phyloP scores from a whole-genome alignment of 2,113 vertebrate species.

The Psophia crepitans region DNA sequence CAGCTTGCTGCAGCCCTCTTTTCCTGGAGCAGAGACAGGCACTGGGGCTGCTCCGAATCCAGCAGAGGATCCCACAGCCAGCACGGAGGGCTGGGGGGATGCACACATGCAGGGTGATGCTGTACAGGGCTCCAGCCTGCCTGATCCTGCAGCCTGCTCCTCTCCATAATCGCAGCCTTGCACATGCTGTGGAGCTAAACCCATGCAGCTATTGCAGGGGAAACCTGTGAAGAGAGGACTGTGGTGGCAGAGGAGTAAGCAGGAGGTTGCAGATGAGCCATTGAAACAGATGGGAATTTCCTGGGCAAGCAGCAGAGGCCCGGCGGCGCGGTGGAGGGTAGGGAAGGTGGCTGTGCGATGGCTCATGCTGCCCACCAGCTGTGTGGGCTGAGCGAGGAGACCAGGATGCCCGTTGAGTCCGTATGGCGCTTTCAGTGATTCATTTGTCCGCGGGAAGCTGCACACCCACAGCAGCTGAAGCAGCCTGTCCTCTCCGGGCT shows the following conservation, averaged over 20 bases:
- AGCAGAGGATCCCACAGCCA: accelerated
- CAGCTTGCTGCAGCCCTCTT: background rate
- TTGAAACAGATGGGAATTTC: conserved; percentile 22
- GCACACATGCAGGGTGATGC: accelerated
- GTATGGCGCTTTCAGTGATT: conserved; percentile 29
- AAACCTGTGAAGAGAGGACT: background rate
- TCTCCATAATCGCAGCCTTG: background rate
- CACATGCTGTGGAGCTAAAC: background rate
- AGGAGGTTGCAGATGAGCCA: background rate
- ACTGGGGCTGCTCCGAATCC: background rate
- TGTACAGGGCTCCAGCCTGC: background rate
- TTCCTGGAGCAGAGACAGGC: background rate
- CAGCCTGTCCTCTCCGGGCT: background rate
- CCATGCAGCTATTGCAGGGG: background rate
- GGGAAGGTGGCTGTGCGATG: background rate
- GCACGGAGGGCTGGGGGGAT: background rate
- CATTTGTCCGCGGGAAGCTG: background rate
- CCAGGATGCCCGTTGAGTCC: conserved; percentile 31
- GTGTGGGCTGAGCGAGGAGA: background rate
- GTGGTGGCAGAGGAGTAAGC: background rate
- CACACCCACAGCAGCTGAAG: conserved; percentile 16
- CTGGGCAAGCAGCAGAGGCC: background rate
- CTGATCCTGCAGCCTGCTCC: background rate
- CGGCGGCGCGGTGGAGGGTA: background rate
- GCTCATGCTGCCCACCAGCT: conserved; percentile 43